Evolutionary conservation across 2,797 vertebrate species (phyloP), one percentile per base, ranked within the genome.

Genomic region (Takifugu rubripes): DNA sequence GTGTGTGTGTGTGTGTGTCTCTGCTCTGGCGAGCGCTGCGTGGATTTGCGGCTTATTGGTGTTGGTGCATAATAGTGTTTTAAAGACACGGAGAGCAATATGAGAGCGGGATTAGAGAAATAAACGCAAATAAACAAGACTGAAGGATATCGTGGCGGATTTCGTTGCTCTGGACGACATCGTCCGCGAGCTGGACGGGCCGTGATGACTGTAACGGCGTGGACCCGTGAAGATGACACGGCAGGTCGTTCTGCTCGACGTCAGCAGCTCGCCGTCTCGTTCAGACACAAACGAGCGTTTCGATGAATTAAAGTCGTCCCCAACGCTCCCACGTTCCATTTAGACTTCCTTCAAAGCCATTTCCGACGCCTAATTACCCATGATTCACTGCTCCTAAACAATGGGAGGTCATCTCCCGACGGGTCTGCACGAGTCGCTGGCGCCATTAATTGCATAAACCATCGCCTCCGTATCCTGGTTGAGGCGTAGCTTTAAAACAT

Each of bases 401-500:
- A 48, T 33, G 26, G 59, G 62, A 63, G 56, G 75, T 68, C 66
- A 43, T 71, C 65, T 49, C 64, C 61, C 56, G 48, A 63, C 40
- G 40, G 63, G 68, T 75, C 66, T 45, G 47, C 25, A n/a, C 59
- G 71, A 81, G 80, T 66, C 52, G 44, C 68, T 66, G 59, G 63
- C 57, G 55, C 75, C 74, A 85, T 86, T 89, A 83, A 85, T 63
- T 78, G 79, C 78, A 48, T 76, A 82, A 79, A 81, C 74, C 74
- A 87, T 88, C 84, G 78, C 72, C 78, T 72, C 72, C 62, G 69
- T 82, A 83, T 84, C 78, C 82, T 84, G 68, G 74, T 75, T 84
- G 80, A 86, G 74, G 67, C 63, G 68, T 70, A 54, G 73, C 63
- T 70, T 73, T 84, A 84, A 21, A 79, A 81, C 82, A 75, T 72